These are phyloP conservation scores for Calonectris borealis DNA, from an alignment of 2,113 vertebrate species.

Conservation along the genomic window DNA sequence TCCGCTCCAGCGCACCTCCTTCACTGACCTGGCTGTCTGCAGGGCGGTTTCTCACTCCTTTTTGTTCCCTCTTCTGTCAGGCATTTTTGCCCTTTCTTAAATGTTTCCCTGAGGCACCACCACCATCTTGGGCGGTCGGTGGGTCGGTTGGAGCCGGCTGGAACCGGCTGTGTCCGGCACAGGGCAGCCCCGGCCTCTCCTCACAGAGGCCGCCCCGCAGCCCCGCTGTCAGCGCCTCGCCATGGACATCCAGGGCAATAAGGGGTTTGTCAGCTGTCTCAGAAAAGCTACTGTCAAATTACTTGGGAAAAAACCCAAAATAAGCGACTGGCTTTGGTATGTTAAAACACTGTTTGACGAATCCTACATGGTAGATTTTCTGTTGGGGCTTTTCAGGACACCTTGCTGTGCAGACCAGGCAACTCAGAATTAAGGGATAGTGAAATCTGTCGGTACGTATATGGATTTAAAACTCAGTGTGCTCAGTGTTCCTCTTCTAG, in stretches of 20 bases:
- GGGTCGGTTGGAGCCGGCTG: accelerated
- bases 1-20: neutral
- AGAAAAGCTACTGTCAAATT: neutral
- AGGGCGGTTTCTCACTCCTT: neutral
- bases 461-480: neutral
- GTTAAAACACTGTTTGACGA: neutral
- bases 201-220: neutral
- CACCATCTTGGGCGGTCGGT: accelerated
- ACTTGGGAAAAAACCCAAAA: neutral
- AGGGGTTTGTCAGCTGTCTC: neutral
- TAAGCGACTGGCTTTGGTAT: neutral
- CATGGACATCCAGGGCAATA: accelerated
- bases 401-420: neutral
- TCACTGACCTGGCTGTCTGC: neutral
- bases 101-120: accelerated
- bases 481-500: neutral
- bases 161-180: accelerated
- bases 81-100: neutral
- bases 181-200: too few species aligned
- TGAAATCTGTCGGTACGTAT: neutral
- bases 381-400: neutral
- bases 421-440: neutral
- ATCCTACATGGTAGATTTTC: neutral
- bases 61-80: neutral
- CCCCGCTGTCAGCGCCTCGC: accelerated